These are phyloP conservation scores for Xyrauchen texanus DNA, from an alignment of 2,113 vertebrate genomes.

Conservation along the genomic window DNA sequence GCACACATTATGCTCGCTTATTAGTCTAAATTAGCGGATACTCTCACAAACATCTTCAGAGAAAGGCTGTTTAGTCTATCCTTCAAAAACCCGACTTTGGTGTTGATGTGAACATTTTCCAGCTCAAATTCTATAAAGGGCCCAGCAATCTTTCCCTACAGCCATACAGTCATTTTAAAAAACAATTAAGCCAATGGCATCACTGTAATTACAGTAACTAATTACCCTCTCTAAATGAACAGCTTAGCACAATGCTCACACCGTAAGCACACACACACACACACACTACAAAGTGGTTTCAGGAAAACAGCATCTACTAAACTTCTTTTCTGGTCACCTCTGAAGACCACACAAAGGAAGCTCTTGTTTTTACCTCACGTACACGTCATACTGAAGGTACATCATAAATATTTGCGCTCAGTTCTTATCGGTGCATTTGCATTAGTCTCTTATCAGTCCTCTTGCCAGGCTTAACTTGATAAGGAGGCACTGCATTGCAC, in stretches of 20 bases:
- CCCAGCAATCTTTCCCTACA: slow-evolving; percentile 91
- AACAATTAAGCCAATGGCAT: slow-evolving; percentile 94
- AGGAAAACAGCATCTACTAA: slow-evolving; percentile 77
- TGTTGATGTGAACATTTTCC: slow-evolving; percentile 85
- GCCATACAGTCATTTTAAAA: slow-evolving; percentile 88
- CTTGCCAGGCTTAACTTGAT: slow-evolving; percentile 81
- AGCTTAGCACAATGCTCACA: slow-evolving; percentile 78
- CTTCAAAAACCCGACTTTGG: slow-evolving; percentile 82
- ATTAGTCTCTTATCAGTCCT: slow-evolving; percentile 89
- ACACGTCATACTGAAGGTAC: slow-evolving; percentile 81
- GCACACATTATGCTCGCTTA: slow-evolving; percentile 76
- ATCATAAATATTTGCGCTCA: slow-evolving; percentile 94
- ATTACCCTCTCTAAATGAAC: slow-evolving; percentile 92
- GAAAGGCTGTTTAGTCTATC: slow-evolving; percentile 84
- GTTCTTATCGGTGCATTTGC: slow-evolving; percentile 91
- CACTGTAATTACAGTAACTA: slow-evolving; percentile 94
- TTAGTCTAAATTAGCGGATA: slow-evolving; percentile 84
- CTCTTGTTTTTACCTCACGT: slow-evolving; percentile 19
- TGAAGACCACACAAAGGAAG: slow-evolving; percentile 25
- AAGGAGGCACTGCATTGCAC: slow-evolving; percentile 70
- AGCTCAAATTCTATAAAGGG: slow-evolving; percentile 83
- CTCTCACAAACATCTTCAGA: slow-evolving; percentile 71
- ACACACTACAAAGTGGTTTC: slow-evolving; percentile 81
- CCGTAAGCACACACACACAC: slow-evolving; percentile 81
- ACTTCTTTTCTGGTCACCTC: slow-evolving; percentile 18